phyloP scores from a whole-genome alignment of 1,140 invertebrate genomes.

The Drosophila busckii region DNA sequence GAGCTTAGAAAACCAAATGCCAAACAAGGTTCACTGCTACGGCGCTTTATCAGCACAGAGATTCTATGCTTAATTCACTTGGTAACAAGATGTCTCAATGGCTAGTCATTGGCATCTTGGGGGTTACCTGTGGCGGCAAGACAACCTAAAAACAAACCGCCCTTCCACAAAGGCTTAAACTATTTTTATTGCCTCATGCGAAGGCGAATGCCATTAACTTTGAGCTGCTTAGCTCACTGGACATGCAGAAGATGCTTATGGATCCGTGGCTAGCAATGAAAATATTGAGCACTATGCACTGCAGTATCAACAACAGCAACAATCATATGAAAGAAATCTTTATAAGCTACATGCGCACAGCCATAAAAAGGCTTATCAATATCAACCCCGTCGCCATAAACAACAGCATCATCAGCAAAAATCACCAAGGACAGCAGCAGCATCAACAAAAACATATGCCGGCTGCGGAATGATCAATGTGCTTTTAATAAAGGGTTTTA shows the following conservation, averaged over 20 bases:
- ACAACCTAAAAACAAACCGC: conserved; percentile 83
- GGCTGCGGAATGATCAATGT: conserved; percentile 80
- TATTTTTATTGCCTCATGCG: conserved; percentile 83
- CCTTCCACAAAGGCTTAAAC: conserved; percentile 79
- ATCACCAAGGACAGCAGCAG: conserved; percentile 30
- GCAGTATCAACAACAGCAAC: conserved; percentile 62
- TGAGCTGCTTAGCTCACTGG: conserved; percentile 85
- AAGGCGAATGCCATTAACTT: conserved; percentile 88
- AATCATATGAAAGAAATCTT: conserved; percentile 19
- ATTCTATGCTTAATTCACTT: conserved; percentile 26
- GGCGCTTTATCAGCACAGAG: not conserved
- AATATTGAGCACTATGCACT: conserved; percentile 67
- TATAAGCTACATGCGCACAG: conserved; percentile 22
- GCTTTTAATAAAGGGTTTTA: conserved; percentile 88
- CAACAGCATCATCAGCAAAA: conserved; percentile 31
- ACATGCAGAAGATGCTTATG: conserved; percentile 86
- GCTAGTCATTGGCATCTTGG: conserved; percentile 87
- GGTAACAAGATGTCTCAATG: conserved; percentile 79
- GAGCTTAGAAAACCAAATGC: conserved; percentile 17
- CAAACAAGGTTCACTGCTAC: not conserved
- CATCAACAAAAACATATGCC: conserved; percentile 49
- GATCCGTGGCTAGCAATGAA: conserved; percentile 36
- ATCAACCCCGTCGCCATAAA: conserved; percentile 6
- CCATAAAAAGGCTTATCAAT: conserved; percentile 20
- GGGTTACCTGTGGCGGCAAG: conserved; percentile 90